Base-by-base conservation (phyloP, 2,888 invertebrate genomes). In the Euproctis similis region DNA sequence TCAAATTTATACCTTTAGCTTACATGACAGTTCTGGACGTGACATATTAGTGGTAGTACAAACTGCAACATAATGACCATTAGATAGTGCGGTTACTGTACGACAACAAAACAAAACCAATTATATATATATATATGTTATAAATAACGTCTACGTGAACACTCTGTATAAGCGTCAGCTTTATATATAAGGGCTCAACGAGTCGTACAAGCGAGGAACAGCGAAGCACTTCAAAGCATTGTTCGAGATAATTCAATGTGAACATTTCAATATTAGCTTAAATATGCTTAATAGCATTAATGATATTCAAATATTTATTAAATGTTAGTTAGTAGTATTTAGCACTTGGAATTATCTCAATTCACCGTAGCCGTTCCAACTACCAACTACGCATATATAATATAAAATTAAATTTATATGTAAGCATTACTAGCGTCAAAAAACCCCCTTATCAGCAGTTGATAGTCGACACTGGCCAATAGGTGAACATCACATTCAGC, bases 31-130 rank as follows among this genome's bases (percentile, higher is more conserved):
- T 78, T 82, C 82, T 80, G 82, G 81, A 80, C 80, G 82, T 84
- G 80, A 84, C 81, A 84, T 81, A 82, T 84, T 84, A 82, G 82
- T 84, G 81, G 82, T 80, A 78, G 82, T 76, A 82, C 81, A 82
- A 80, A 84, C 84, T 82, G 84, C 84, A 84, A 84, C 84, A 82
- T 82, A 84, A 84, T 78, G 78, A 82, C 82, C 81, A 84, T 84
- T 84, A 84, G 81, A 76, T 64, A 80, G 81, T 84, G 84, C 84
- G 75, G 80, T 84, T 82, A 84, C 82, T 80, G 80, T 80, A 81
- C 81, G 81, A 80, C 74, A 81, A 81, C 77, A 81, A 81, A 82
- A 81, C 61, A 78, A 76, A 81, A 78, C 76, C 77, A 72, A 76
- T 72, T 74, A 66, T 75, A 14, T 14, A 14, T 14, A 14, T 14